Base-by-base conservation (phyloP, 2,888 invertebrate species). In the Dasypolia templi region DNA sequence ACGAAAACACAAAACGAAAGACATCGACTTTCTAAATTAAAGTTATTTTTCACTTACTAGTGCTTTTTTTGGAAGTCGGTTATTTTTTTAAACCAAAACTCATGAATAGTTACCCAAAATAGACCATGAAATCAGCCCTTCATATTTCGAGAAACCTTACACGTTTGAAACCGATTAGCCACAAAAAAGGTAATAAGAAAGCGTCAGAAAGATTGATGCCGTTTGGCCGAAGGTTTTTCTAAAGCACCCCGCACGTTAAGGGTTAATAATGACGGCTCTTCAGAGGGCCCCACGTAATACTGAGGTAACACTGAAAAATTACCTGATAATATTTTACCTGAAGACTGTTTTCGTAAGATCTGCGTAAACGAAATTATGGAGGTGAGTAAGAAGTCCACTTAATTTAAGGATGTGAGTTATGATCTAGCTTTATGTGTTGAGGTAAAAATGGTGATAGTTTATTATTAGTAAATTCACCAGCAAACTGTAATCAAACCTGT, bases 221-320 rank as follows among this genome's bases (percentile, higher is more conserved):
- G 66, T 85, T 82, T 77, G 79, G 82, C 72, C 79, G 86, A 84
- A 83, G 83, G 83, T 72, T 85, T 89, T 87, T 86, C 76, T 85
- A 85, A 87, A 89, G 89, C 86, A 79, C 88, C 85, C 81, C 81
- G 79, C 81, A 77, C 89, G 86, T 88, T 88, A 87, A 90, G 89
- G 89, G 89, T 89, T 90, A 89, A 89, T 92, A 90, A 92, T 92
- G 90, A 89, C 78, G 81, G 86, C 83, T 87, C 88, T 88, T 88
- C 81, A 86, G 71, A 75, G 35, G 84, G 81, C 81, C 74, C 75
- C 72, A 46, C 86, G 87, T 86, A 89, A 89, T 89, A 87, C 86
- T 79, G 82, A 75, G 81, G 86, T 89, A 89, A 89, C 88, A 77
- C 89, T 91, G 89, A 92, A 91, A 92, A 91, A 91, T 85, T 88